A percentile compares a stretch with the other conserved stretches of the same genome.
These are phyloP conservation scores for Hemicentrotus pulcherrimus DNA, from an alignment of 35 echinoderm and acorn worm genomes.

Conservation along the genomic window DNA sequence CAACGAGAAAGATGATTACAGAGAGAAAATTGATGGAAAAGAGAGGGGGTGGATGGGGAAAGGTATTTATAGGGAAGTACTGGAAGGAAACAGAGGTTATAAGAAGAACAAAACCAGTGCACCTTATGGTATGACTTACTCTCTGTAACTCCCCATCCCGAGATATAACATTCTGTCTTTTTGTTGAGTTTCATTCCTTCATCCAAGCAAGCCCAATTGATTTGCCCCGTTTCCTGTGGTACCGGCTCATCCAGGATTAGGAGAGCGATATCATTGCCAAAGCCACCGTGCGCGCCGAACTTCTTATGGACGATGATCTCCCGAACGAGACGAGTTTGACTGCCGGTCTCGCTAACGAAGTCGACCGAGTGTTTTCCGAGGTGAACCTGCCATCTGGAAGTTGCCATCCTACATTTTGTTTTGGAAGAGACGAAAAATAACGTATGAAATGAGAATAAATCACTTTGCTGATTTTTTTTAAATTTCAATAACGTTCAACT, in stretches of 20 bases:
- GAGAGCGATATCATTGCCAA: slow-evolving; percentile 71
- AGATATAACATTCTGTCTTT: slow-evolving; percentile 61
- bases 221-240: slow-evolving; percentile 27
- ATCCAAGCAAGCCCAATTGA: slow-evolving; percentile 77
- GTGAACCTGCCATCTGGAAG: slow-evolving; percentile 65
- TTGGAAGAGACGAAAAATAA: not conserved
- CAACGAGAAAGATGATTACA: too few species aligned
- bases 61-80: not conserved
- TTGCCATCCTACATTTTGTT: slow-evolving; percentile 17
- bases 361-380: slow-evolving; percentile 69
- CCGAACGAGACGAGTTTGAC: slow-evolving; percentile 1
- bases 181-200: slow-evolving; percentile 33
- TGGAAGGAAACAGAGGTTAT: not conserved
- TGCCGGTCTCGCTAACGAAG: not conserved
- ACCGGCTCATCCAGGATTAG: slow-evolving; percentile 63
- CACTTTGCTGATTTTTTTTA: not conserved
- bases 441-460: not conserved
- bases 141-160: slow-evolving; percentile 83
- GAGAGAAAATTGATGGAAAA: too few species aligned
- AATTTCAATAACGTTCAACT: too few species aligned
- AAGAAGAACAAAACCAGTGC: not conserved
- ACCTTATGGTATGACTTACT: slow-evolving; percentile 48
- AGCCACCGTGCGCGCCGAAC: slow-evolving; percentile 5
- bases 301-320: slow-evolving; percentile 58
- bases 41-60: too few species aligned